phyloP scores from a whole-genome alignment of 2,888 invertebrate genomes.

The Allophyes oxyacanthae region DNA sequence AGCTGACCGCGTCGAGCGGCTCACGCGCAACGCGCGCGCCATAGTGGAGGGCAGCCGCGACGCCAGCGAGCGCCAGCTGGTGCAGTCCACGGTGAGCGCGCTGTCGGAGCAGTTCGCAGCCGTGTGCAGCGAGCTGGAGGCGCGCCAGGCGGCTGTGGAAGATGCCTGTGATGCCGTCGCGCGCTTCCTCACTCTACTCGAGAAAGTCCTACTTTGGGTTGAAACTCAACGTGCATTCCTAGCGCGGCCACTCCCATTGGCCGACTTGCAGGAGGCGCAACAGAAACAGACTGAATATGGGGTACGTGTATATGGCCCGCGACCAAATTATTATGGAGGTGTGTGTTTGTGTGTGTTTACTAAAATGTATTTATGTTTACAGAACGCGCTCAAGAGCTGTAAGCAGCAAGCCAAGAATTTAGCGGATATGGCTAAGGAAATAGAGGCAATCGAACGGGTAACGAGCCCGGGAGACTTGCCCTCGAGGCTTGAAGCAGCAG shows the following conservation, averaged over 20 bases:
- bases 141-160: constrained; percentile 94
- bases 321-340: background rate
- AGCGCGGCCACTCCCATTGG: constrained; percentile 93
- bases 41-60: constrained; percentile 95
- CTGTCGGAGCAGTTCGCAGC: constrained; percentile 94
- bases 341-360: constrained; percentile 13
- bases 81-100: constrained; percentile 93
- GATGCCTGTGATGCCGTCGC: constrained; percentile 97
- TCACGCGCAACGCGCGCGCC: constrained; percentile 93
- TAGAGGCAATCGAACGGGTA: constrained; percentile 95
- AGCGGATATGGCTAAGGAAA: constrained; percentile 97
- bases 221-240: constrained; percentile 95
- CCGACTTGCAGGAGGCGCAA: constrained; percentile 94
- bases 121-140: constrained; percentile 94
- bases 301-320: constrained; percentile 81
- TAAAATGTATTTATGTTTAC: constrained; percentile 66
- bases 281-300: constrained; percentile 96
- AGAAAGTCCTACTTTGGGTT: constrained; percentile 95
- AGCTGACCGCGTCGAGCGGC: constrained; percentile 93
- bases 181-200: constrained; percentile 94
- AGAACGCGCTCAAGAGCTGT: constrained; percentile 96
- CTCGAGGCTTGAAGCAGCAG: constrained; percentile 95
- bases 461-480: constrained; percentile 96
- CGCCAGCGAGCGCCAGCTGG: constrained; percentile 92
- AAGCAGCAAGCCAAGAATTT: constrained; percentile 96